Evolutionary conservation across 2,797 vertebrate species (phyloP), one percentile per base, ranked within the genome.

Genomic region (Phalloptychus januarius): DNA sequence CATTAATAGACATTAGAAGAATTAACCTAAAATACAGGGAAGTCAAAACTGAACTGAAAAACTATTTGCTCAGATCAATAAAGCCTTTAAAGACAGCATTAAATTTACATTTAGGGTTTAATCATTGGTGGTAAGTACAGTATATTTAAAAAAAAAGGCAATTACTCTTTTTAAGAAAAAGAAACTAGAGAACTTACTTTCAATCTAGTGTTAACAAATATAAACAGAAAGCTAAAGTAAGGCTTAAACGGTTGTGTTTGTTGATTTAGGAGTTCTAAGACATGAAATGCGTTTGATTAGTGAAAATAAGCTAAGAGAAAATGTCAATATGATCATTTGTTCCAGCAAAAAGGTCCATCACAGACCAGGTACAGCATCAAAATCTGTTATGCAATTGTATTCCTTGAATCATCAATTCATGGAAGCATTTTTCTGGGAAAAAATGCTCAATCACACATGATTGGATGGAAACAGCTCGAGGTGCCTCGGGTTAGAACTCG

Each of bases 401-500:
- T 71, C 38, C 33, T 80, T 48, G 31, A 83, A 84, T 87, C 38
- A 79, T 33, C 33, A 28, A 38, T 1, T 42, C 40, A 18, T 44
- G 40, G 42, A n/a, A 36, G 63, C 65, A 69, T 40, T 67, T 15
- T 28, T 72, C 38, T 25, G 38, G 33, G 52, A 76, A 65, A 83
- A 58, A n/a, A 69, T 48, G 56, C 78, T 77, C 80, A 76, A 85
- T 87, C 79, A 85, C 75, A 88, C 63, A 40, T 75, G 74, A 83
- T 71, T 33, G 23, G 42, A 11, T 50, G 74, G 4, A 78, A 72
- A 78, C 50, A 61, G 69, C 58, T 78, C 1, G 28, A 72, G 70
- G n/a, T 0, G 20, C 58, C 76, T 90, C 65, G 80, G 82, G 81
- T 85, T 77, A 72, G 71, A 40, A 71, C 71, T 81, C 42, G 56